These are phyloP conservation scores for Mus caroli DNA, from an alignment of 2,797 vertebrate genomes.

Conservation along the genomic window DNA sequence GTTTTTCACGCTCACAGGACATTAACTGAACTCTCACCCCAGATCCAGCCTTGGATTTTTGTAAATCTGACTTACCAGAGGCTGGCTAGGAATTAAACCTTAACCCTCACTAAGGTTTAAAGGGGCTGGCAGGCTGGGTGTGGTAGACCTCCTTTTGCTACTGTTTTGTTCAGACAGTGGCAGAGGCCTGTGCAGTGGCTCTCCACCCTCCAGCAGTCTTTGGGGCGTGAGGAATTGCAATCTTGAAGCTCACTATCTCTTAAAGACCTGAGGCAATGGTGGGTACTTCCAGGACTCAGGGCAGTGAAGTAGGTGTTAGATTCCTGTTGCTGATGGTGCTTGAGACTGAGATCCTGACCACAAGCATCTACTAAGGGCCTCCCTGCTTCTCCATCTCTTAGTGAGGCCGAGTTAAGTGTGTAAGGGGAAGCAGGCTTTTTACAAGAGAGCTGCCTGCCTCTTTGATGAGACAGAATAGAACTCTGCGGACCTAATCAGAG, in stretches of 20 bases:
- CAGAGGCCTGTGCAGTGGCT: rapidly evolving
- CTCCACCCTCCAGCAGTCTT: neutral
- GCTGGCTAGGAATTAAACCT: constrained; percentile 5
- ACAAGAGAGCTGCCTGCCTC: neutral
- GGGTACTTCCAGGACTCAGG: neutral
- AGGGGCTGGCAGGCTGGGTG: neutral
- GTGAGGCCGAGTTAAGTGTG: neutral
- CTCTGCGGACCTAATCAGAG: neutral
- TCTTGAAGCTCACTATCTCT: neutral
- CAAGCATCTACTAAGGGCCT: neutral
- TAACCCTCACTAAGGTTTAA: neutral
- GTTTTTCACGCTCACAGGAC: neutral
- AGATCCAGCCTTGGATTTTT: neutral
- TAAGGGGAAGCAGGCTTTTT: neutral
- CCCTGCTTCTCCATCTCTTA: neutral
- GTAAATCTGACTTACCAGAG: neutral
- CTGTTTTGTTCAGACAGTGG: neutral
- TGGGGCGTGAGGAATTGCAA: neutral
- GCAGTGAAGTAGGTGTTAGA: too few species aligned
- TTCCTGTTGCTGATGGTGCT: neutral
- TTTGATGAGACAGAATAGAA: neutral
- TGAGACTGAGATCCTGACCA: neutral
- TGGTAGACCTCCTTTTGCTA: neutral
- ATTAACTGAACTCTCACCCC: neutral
- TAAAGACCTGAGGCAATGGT: neutral